phyloP scores from a whole-genome alignment of 2,888 invertebrate genomes.

The Hypomecis atomaria region DNA sequence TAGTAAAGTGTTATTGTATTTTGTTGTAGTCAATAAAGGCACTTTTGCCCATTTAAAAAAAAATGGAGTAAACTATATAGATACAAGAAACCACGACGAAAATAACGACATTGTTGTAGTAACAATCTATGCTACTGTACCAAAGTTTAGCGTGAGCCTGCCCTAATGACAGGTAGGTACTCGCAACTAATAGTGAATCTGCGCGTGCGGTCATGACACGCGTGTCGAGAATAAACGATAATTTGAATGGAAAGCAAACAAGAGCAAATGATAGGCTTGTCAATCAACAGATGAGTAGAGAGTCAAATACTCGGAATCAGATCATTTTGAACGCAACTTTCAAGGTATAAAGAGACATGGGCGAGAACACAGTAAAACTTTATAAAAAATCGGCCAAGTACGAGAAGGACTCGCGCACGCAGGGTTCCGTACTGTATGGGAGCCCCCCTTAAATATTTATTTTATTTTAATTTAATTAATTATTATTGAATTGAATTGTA shows the following conservation, averaged over 20 bases:
- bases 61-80: too few relatives aligned
- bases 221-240: constrained; percentile 39
- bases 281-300: constrained; percentile 20
- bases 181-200: constrained; percentile 50
- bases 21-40: too few relatives aligned
- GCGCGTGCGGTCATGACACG: constrained; percentile 48
- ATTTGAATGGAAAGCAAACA: constrained; percentile 42
- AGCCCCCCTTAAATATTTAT: too few relatives aligned
- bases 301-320: not conserved
- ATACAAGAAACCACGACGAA: too few relatives aligned
- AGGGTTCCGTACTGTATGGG: too few relatives aligned
- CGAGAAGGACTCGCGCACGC: too few relatives aligned
- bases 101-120: too few relatives aligned
- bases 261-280: constrained; percentile 32
- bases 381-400: too few relatives aligned
- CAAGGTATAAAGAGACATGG: not conserved
- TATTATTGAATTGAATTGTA: too few relatives aligned
- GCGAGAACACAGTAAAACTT: not conserved
- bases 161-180: constrained; percentile 9
- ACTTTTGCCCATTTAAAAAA: too few relatives aligned
- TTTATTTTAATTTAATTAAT: too few relatives aligned
- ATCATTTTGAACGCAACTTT: not conserved
- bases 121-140: not conserved
- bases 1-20: too few relatives aligned
- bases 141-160: constrained; percentile 4